Base-by-base conservation (phyloP, 2,888 invertebrate species). In the Ctena decussata region DNA sequence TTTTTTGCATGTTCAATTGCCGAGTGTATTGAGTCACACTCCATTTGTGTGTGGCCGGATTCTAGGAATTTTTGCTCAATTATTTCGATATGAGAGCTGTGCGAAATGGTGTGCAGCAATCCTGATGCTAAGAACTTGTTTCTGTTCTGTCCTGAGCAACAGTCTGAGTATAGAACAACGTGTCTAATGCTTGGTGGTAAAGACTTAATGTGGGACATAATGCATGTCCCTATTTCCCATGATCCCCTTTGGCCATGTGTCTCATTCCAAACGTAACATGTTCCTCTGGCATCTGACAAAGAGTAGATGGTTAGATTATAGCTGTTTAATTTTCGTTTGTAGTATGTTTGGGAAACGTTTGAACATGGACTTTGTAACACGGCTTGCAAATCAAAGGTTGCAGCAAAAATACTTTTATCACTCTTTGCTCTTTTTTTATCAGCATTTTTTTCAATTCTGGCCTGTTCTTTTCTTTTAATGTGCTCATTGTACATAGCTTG, bases 221-320 rank as follows among this genome's bases (percentile, higher is more conserved):
- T 24, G 46, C 86, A 86, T n/a, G 83, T 65, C 6, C 80, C 83
- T 12, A 86, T 71, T 77, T 86, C 86, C n/a, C 65, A 80, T 0
- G 84, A 77, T 6, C 86, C 81, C 27, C 82, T n/a, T 57, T 79
- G 53, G 5, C 83, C 77, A 41, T 83, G 46, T 18, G 80, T 80
- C 39, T 85, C 79, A 44, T 85, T 44, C 85, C 85, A 82, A 0
- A 76, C 1, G 41, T 46, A 84, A 37, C 80, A 84, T 11, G 77
- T 77, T 0, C 76, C 77, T 30, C 27, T 46, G 44, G 35, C 35
- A 32, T 84, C 82, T 1, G 65, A 39, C 18, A 84, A 57, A 1
- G 84, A 84, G 65, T 72, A 86, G 21, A 86, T 1, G n/a, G 84
- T 82, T 37, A 84, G 41, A 46, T 86, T 86, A 57, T 89, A 86